Evolutionary conservation across 2,797 vertebrate genomes (phyloP), one percentile per base, ranked within the genome.

Genomic region (Enteromius fasciolatus): DNA sequence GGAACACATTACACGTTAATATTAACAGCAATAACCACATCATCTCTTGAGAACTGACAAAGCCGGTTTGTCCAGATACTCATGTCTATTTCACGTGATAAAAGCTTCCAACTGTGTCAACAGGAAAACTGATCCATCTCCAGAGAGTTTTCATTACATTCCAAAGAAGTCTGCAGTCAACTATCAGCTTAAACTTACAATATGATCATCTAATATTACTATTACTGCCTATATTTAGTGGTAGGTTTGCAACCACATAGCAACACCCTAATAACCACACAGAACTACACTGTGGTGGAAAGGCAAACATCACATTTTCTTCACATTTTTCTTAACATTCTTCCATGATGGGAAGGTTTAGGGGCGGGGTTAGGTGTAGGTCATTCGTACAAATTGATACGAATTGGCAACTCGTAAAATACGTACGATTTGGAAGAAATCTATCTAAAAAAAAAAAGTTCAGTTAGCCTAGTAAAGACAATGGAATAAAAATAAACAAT

Each of bases 1-100:
- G n/a, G 12, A 17, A 64, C 33, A 7, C 20, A n/a, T 50, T 66
- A 72, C 64, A 20, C 59, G 54, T 23, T 63, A 11, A 80, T 48
- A 72, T 36, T 12, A 23, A 20, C 14, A 20, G 44, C 17, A 76
- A 68, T 57, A 44, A 76, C 46, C 2, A 1, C 23, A 82, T 57
- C 25, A 46, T n/a, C 48, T 46, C 11, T 68, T 31, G 33, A 57
- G 63, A 82, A 46, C 36, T 5, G 25, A 57, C 63, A 33, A 28
- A 76, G 48, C 80, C 15, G 36, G 80, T 82, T 76, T 82, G 79
- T 39, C 69, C 33, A 67, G 63, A 57, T 10, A 12, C 31, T 39
- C n/a, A 41, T 41, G 46, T 14, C 17, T 23, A 28, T 31, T 76
- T 33, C 63, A 44, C 80, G 75, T 7, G 48, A 76, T 54, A 68